Base-by-base conservation (phyloP, 2,797 vertebrate species). In the Myotis myotis region DNA sequence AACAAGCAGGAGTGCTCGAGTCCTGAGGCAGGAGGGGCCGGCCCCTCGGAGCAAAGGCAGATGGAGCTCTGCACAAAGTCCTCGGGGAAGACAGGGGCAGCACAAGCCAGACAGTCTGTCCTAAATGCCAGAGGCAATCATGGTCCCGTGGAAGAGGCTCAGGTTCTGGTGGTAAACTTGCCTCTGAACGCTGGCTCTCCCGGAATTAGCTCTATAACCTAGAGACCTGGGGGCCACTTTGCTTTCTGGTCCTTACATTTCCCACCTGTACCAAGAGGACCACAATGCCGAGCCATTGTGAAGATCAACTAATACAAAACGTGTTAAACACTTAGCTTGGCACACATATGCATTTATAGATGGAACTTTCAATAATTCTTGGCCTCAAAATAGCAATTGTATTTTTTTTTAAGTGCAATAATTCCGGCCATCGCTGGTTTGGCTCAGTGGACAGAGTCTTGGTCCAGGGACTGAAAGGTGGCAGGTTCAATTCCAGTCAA, bases 51-150 rank as follows among this genome's bases (percentile, higher is more conserved):
- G 51, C 6, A 4, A 76, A 87, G 75, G 33, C 20, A 49, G 33
- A 82, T 6, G 7, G 44, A 87, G 87, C 90, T 89, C 60, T 47
- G 60, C 12, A 36, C 53, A 41, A 81, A 96, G 71, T n/a, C 79
- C 41, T 62, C 6, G 25, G 36, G 64, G 87, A 22, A 41, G 57
- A 75, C 71, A 72, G 68, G 20, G 33, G 33, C 23, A 47, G 30
- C 10, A 1, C 4, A 47, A 83, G 66, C 62, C 4, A 4, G 28
- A 7, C 28, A 25, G 49, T 13, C 10, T 3, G 8, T 2, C 1
- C 28, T 49, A 28, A 4, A 3, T 8, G 3, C 0, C 13, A 33
- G 22, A 70, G 25, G 33, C 19, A 47, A n/a, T 0, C 3, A 0
- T 0, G 6, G 38, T 30, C 7, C 3, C 3, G 3, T 4, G 23